Evolutionary conservation across 2,888 invertebrate genomes (phyloP), one percentile per base, ranked within the genome.

Genomic region (Galeruca laticollis): DNA sequence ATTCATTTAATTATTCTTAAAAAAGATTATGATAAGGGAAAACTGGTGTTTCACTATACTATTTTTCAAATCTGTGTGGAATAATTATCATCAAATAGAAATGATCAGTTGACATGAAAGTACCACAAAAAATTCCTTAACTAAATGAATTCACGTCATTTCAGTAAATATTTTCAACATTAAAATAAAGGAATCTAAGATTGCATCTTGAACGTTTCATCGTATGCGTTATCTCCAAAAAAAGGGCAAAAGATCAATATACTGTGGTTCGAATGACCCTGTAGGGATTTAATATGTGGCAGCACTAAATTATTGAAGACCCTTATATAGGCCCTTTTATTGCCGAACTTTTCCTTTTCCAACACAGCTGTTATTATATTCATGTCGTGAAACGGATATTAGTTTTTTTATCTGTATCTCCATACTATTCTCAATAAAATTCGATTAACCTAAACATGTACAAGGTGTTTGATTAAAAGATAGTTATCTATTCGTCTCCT

Each of bases 251-350:
- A 57, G 57, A 57, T 65, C 57, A 35, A 65, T 65, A 65, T 18
- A 11, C 13, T 49, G 57, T 18, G 57, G 47, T 65, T 65, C 11
- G 43, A 60, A 64, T 40, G 31, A 47, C 60, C 69, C 64, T 69
- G 69, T 60, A 69, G 61, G 60, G 69, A 57, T 64, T 64, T 64
- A 60, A 69, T 65, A 65, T 60, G 67, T 63, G 65, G 49, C 57
- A 65, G 68, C 59, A 72, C 66, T 73, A 73, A 73, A 73, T 73
- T 70, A 72, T 70, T 66, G 71, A 72, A 68, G 68, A 63, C 64
- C 56, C 67, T 69, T 63, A 64, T n/a, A n/a, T 37, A 57, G 60
- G 56, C 65, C 59, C 66, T 72, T 73, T 73, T 73, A 73, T 70
- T 70, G 68, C 68, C 52, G 43, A 68, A 72, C 68, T 72, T 71